Evolutionary conservation across 2,888 invertebrate genomes (phyloP).

Genomic region (Plemyria rubiginata): DNA sequence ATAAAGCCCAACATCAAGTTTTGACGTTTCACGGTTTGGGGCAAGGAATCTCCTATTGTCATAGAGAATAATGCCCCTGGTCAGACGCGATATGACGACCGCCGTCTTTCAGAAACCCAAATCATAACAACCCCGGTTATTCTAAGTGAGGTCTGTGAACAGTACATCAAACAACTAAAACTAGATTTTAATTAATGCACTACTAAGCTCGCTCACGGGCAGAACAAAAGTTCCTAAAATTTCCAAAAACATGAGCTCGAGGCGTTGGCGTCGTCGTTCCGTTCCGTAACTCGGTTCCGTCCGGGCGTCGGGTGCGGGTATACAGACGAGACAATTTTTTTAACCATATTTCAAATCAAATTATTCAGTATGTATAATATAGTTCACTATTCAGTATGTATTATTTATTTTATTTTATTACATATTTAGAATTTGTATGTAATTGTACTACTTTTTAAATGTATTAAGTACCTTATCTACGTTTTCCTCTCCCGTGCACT

Average conservation of each 20-base stretch:
- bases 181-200: conserved; percentile 39
- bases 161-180: conserved; percentile 19
- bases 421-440: too few species aligned
- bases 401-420: too few species aligned
- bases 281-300: conserved; percentile 51
- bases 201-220: conserved; percentile 30
- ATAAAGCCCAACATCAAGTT: too few species aligned
- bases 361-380: too few species aligned
- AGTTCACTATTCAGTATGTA: too few species aligned
- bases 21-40: too few species aligned
- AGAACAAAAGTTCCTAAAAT: conserved; percentile 42
- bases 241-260: conserved; percentile 54
- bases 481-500: too few species aligned
- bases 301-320: conserved; percentile 24
- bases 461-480: too few species aligned
- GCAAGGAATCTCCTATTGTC: too few species aligned
- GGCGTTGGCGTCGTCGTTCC: conserved; percentile 41
- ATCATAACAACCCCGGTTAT: neutral
- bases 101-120: neutral
- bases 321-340: conserved; percentile 18
- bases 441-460: too few species aligned
- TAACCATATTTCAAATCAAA: too few species aligned
- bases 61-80: too few species aligned
- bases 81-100: neutral
- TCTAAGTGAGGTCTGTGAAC: neutral